Evolutionary conservation across 2,888 invertebrate species (phyloP).

Genomic region (Hypselothyrea guttata): DNA sequence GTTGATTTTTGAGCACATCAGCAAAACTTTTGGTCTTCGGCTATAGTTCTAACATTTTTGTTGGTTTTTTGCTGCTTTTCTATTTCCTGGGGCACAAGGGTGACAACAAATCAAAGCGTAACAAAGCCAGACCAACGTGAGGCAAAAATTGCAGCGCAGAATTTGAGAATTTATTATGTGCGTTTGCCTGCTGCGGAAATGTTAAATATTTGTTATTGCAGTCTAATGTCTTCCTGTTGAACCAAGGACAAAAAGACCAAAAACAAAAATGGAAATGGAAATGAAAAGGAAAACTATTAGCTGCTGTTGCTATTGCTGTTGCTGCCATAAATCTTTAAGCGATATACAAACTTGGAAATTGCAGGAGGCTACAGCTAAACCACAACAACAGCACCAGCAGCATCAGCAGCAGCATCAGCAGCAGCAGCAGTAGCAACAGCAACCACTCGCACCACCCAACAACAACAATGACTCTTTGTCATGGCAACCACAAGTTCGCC

Average conservation of each 20-base stretch:
- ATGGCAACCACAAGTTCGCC: constrained; percentile 36
- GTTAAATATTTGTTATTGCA: constrained; percentile 79
- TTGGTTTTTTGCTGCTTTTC: constrained; percentile 8
- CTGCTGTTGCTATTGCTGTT: neutral
- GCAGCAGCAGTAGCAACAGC: no score
- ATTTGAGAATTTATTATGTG: constrained; percentile 71
- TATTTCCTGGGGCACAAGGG: constrained; percentile 43
- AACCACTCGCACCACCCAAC: no score
- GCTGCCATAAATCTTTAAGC: constrained; percentile 58
- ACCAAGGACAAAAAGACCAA: constrained; percentile 50
- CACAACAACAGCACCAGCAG: constrained; percentile 36
- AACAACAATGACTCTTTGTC: constrained; percentile 21
- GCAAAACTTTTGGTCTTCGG: constrained; percentile 59
- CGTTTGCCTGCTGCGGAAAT: constrained; percentile 67
- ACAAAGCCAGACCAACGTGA: constrained; percentile 44
- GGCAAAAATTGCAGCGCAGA: constrained; percentile 51
- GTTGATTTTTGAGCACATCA: constrained; percentile 58
- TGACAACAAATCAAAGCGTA: constrained; percentile 67
- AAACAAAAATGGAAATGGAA: neutral
- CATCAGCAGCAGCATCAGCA: no score
- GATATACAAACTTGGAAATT: neutral
- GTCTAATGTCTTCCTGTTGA: constrained; percentile 71
- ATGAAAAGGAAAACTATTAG: constrained; percentile 7
- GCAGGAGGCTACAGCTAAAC: constrained; percentile 13
- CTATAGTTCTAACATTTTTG: constrained; percentile 27